Evolutionary conservation across 2,113 vertebrate genomes (phyloP), one percentile per base, ranked within the genome.

Genomic region (Xenopus laevis): DNA sequence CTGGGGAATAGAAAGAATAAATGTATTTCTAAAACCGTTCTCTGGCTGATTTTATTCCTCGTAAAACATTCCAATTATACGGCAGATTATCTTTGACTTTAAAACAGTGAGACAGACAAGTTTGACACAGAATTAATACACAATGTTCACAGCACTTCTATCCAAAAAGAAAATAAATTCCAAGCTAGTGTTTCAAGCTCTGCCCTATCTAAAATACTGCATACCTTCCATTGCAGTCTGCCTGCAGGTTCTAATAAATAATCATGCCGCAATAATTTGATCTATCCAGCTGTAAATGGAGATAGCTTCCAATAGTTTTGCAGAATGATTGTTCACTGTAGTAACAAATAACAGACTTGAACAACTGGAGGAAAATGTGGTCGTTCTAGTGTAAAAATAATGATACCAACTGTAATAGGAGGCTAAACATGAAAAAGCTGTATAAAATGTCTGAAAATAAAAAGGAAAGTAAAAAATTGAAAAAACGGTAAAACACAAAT

Each of bases 51-150:
- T 64, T 65, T 47, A 74, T 74, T 74, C 67, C 72, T 74, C 13
- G 53, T 74, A 66, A 67, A 67, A 44, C 64, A 74, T 67, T 67
- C 64, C 72, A 74, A 74, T 74, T 74, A 74, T 74, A 60, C 27
- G 53, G 40, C 33, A 30, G 55, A 74, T 67, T 60, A 74, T 74
- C 72, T 74, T 67, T 44, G 47, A 67, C 58, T 33, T 47, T 59
- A 44, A 66, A 60, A 60, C 53, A 67, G 58, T n/a, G 53, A 74
- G 52, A 66, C 33, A 60, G 63, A 46, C 52, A 16, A 30, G 72
- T 45, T 52, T 46, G 52, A 59, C 71, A 73, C 15, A 45, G 71
- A 74, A 67, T 74, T 74, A 67, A 67, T 67, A 67, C 21, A 67
- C 53, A 67, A 66, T 59, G 53, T 65, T 66, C 65, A 20, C 16